phyloP scores from a whole-genome alignment of 2,113 vertebrate genomes.

The Pseudopipra pipra region DNA sequence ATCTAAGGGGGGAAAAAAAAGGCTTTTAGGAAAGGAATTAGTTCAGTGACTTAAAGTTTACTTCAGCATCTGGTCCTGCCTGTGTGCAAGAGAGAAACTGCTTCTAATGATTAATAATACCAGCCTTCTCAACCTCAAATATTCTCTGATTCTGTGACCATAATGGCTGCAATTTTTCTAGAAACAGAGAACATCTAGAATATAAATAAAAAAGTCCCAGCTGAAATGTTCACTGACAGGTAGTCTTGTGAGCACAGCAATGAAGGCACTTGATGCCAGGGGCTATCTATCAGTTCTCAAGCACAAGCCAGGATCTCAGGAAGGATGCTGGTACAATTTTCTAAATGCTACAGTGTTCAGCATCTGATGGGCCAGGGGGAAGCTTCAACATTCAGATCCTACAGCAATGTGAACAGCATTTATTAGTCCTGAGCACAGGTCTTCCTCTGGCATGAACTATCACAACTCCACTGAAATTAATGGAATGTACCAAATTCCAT shows the following conservation, averaged over 20 bases:
- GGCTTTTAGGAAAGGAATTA: neutral
- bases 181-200: neutral
- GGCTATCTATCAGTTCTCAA: neutral
- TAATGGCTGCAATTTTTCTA: neutral
- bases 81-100: neutral
- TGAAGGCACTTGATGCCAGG: neutral
- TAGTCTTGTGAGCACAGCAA: neutral
- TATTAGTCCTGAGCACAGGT: neutral
- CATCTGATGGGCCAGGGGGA: neutral
- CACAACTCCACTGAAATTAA: neutral
- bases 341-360: neutral
- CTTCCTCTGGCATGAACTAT: neutral
- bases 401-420: neutral
- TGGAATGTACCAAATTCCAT: neutral
- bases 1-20: fast-evolving
- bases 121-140: neutral
- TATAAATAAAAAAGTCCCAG: neutral
- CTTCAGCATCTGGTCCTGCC: neutral
- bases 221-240: neutral
- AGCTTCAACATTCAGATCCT: neutral
- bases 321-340: neutral
- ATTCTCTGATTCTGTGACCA: neutral
- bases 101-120: neutral
- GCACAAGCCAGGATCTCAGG: neutral
- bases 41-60: neutral